These are phyloP conservation scores for Apamea anceps DNA, from an alignment of 2,888 invertebrate species.

Conservation along the genomic window DNA sequence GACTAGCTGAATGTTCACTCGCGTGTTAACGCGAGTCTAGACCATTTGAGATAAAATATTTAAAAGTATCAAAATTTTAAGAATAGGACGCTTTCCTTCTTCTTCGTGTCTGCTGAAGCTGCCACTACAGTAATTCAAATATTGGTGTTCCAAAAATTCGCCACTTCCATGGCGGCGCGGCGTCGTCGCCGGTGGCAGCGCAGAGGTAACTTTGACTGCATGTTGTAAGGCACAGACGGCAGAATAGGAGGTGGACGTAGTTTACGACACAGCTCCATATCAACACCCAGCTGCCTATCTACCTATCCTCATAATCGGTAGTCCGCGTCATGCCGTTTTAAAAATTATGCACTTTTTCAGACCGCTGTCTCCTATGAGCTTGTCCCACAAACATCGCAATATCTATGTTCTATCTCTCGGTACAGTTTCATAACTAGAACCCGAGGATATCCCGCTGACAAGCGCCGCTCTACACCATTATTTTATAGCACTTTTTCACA, in stretches of 20 bases:
- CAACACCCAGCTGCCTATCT: neutral
- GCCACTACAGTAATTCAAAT: neutral
- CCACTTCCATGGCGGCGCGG: neutral
- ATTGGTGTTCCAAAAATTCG: neutral
- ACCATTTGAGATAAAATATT: neutral
- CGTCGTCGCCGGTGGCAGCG: neutral
- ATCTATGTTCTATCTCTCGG: constrained; percentile 70
- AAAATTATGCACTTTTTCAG: neutral
- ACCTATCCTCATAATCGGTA: too few relatives aligned
- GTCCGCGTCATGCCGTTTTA: neutral
- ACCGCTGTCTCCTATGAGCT: constrained; percentile 26
- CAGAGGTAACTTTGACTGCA: neutral
- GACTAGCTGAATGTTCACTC: neutral
- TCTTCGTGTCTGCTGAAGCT: neutral
- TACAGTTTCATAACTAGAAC: constrained; percentile 74
- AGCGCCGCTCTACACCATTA: constrained; percentile 67
- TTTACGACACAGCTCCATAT: neutral
- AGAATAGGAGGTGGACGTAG: neutral
- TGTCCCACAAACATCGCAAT: constrained; percentile 52
- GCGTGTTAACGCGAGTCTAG: neutral
- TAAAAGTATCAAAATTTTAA: neutral
- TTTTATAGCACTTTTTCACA: constrained; percentile 70
- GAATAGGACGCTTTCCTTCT: neutral
- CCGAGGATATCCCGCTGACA: constrained; percentile 72
- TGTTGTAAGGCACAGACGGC: neutral